phyloP scores from a whole-genome alignment of 2,113 vertebrate genomes.

The Jacana jacana region DNA sequence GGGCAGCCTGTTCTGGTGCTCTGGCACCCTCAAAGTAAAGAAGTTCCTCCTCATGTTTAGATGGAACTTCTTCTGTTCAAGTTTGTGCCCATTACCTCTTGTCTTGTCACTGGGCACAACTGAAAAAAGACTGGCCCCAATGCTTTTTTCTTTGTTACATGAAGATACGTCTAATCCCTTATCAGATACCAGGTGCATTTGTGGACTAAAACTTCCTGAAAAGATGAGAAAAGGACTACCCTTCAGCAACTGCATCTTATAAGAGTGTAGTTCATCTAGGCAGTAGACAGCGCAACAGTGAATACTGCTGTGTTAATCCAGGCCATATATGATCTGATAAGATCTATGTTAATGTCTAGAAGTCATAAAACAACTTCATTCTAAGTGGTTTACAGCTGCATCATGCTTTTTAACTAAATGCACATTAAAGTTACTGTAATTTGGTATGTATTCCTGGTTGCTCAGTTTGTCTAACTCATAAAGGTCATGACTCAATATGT shows the following conservation, averaged over 20 bases:
- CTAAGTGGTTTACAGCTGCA: not conserved
- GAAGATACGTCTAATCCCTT: not conserved
- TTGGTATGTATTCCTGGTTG: not conserved
- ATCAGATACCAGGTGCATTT: not conserved
- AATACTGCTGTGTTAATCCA: not conserved
- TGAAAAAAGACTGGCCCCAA: no score
- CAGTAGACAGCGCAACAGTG: not conserved
- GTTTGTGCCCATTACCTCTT: no score
- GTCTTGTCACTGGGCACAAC: no score
- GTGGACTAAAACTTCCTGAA: not conserved
- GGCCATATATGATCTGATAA: not conserved
- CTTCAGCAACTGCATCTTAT: not conserved
- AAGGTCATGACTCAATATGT: not conserved
- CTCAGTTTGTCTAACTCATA: not conserved
- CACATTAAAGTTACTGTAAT: not conserved
- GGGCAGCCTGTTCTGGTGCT: no score
- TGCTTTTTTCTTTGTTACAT: not conserved
- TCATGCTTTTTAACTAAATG: not conserved
- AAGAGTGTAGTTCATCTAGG: not conserved
- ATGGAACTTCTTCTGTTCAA: no score
- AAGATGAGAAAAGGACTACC: not conserved
- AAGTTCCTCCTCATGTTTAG: no score
- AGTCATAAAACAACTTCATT: not conserved
- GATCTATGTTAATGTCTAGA: not conserved
- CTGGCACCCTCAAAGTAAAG: no score